Conservation (phyloP, 2,888 invertebrate species). For the Prosapia bicincta region DNA sequence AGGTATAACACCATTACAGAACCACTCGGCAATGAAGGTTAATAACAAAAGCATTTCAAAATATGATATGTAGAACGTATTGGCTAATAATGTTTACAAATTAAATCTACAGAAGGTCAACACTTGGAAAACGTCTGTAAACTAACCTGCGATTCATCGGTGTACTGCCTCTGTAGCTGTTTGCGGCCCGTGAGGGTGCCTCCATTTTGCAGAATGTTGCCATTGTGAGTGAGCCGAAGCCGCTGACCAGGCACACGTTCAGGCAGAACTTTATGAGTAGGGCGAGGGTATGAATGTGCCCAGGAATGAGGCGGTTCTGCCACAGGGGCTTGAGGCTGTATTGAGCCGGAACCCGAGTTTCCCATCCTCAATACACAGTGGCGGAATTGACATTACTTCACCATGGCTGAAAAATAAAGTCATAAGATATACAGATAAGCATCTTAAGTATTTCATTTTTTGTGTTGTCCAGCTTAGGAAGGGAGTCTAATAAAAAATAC, state of each 20-base stretch:
- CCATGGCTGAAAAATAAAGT: slow-evolving; percentile 13
- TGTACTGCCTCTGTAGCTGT: background rate
- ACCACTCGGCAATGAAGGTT: no score
- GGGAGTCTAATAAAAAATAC: no score
- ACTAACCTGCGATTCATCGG: background rate
- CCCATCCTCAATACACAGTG: slow-evolving; percentile 30
- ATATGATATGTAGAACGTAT: no score
- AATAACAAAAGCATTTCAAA: no score
- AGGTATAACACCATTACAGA: no score
- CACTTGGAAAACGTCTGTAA: no score
- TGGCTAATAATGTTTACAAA: no score
- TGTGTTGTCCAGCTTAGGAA: no score
- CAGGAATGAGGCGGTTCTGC: slow-evolving; percentile 32
- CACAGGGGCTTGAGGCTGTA: slow-evolving; percentile 6
- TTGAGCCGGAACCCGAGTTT: slow-evolving; percentile 34
- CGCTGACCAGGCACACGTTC: slow-evolving; percentile 62
- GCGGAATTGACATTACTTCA: slow-evolving; percentile 18
- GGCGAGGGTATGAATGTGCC: slow-evolving; percentile 39
- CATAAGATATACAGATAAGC: no score
- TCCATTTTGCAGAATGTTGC: slow-evolving; percentile 75
- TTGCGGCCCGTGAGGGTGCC: slow-evolving; percentile 65
- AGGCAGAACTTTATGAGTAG: slow-evolving; percentile 56
- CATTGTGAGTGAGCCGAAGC: slow-evolving; percentile 76
- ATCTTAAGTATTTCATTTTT: no score
- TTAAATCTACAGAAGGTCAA: no score